These are phyloP conservation scores for Synergus gifuensis DNA, from an alignment of 2,888 invertebrate genomes.

Conservation along the genomic window DNA sequence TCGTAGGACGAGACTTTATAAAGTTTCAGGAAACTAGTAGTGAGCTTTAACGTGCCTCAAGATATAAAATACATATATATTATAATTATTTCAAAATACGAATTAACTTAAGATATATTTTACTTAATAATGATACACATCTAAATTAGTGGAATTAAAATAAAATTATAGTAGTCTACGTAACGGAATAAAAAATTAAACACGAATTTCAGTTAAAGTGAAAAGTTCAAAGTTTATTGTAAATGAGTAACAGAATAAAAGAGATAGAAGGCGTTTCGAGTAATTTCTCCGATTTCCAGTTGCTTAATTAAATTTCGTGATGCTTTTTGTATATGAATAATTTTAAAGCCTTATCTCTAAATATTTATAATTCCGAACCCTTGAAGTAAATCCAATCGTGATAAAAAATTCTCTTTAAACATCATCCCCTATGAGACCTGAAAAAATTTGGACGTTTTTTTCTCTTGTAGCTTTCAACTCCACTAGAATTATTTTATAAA, in stretches of 20 bases:
- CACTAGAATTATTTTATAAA: not conserved
- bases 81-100: not conserved
- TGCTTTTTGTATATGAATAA: no score
- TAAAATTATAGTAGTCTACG: not conserved
- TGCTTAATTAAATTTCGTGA: no score
- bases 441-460: not conserved
- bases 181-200: not conserved
- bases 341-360: not conserved
- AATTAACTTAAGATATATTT: not conserved
- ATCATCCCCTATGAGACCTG: not conserved
- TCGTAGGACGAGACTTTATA: not conserved
- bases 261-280: not conserved
- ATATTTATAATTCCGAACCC: not conserved
- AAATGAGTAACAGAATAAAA: not conserved
- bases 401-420: no score
- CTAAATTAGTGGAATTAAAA: not conserved
- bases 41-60: not conserved
- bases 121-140: not conserved
- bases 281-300: not conserved
- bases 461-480: not conserved
- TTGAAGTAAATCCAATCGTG: no score
- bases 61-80: not conserved
- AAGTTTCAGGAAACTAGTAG: not conserved
- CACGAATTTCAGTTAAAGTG: not conserved
- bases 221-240: not conserved